phyloP scores from a whole-genome alignment of 2,888 invertebrate genomes.

The Parelbella ahira region DNA sequence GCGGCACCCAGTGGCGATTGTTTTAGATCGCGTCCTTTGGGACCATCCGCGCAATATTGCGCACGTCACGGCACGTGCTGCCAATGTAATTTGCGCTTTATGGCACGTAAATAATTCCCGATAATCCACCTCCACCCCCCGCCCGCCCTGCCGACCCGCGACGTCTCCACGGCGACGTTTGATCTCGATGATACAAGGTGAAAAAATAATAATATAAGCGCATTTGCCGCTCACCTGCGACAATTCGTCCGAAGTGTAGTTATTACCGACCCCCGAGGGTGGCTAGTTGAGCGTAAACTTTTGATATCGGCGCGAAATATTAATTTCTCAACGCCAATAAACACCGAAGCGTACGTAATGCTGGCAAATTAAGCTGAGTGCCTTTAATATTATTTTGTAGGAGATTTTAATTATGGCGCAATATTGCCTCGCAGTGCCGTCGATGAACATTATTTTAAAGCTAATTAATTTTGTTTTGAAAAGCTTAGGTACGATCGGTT shows the following conservation, averaged over 20 bases:
- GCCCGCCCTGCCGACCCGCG: slow-evolving; percentile 28
- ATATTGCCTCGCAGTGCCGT: slow-evolving; percentile 47
- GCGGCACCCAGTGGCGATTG: slow-evolving; percentile 48
- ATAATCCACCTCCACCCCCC: slow-evolving; percentile 51
- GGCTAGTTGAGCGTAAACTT: slow-evolving; percentile 78
- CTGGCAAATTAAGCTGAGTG: slow-evolving; percentile 75
- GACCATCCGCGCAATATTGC: slow-evolving; percentile 52
- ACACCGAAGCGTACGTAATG: slow-evolving; percentile 68
- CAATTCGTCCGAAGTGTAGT: slow-evolving; percentile 66
- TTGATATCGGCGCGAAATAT: slow-evolving; percentile 78
- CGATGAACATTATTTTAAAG: slow-evolving; percentile 43
- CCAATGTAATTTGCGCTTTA: slow-evolving; percentile 72
- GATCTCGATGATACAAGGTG: slow-evolving; percentile 59
- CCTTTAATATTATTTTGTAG: slow-evolving; percentile 68
- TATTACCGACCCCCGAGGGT: slow-evolving; percentile 64
- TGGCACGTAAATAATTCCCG: slow-evolving; percentile 74
- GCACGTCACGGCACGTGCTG: slow-evolving; percentile 62
- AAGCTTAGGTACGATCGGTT: slow-evolving; percentile 32
- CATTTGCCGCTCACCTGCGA: slow-evolving; percentile 69
- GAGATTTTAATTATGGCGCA: slow-evolving; percentile 65
- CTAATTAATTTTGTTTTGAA: slow-evolving; percentile 40
- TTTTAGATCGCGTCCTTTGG: slow-evolving; percentile 49
- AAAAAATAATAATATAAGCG: slow-evolving; percentile 75
- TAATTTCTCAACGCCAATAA: slow-evolving; percentile 77
- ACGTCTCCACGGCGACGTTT: slow-evolving; percentile 65